Evolutionary conservation across 2,113 vertebrate species (phyloP).

Genomic region (Acanthisitta chloris): DNA sequence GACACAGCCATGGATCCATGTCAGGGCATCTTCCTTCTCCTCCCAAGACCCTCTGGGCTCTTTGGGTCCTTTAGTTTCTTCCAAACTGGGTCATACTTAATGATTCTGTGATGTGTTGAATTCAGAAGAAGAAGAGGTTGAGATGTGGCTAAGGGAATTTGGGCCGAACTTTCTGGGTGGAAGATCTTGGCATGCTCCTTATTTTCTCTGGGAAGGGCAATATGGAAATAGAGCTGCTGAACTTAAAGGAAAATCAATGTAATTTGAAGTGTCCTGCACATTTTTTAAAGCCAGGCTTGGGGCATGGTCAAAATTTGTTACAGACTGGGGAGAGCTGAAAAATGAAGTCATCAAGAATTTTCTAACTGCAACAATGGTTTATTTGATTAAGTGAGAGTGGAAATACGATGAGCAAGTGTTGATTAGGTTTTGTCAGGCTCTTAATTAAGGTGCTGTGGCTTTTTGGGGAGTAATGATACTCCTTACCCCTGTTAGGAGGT

Average conservation of each 20-base stretch:
- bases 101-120: no score
- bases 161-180: not conserved
- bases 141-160: not conserved
- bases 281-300: not conserved
- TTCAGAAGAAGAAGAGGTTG: not conserved
- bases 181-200: not conserved
- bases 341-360: not conserved
- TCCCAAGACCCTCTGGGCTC: not conserved
- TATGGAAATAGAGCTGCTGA: not conserved
- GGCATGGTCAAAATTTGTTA: not conserved
- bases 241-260: not conserved
- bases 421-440: not conserved
- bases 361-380: not conserved
- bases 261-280: not conserved
- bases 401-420: no score
- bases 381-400: not conserved
- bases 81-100: not conserved
- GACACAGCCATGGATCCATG: not conserved
- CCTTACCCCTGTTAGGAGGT: fast-evolving
- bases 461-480: not conserved
- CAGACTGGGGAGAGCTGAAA: not conserved
- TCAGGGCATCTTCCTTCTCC: not conserved
- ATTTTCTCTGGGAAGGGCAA: fast-evolving
- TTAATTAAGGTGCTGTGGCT: not conserved
- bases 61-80: not conserved